Evolutionary conservation across 2,113 vertebrate species (phyloP).

Genomic region (Laterallus jamaicensis): DNA sequence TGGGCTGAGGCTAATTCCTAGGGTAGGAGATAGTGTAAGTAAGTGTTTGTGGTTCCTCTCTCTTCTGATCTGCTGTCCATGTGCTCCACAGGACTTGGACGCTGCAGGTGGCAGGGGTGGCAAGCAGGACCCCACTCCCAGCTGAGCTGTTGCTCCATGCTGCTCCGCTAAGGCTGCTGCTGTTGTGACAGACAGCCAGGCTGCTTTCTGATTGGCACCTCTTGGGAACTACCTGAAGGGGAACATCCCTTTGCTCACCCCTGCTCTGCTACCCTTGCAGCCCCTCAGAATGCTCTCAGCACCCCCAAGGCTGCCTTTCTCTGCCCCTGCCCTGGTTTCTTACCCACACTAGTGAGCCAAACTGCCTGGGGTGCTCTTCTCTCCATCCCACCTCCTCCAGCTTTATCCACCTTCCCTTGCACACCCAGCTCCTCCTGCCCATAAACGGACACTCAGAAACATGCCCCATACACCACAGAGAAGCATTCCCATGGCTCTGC

Average conservation of each 20-base stretch:
- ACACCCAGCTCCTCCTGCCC: not conserved
- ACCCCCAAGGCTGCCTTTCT: fast-evolving
- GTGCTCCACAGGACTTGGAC: not conserved
- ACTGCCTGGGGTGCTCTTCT: fast-evolving
- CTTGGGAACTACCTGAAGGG: not conserved
- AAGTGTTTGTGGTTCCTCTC: not conserved
- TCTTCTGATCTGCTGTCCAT: not conserved
- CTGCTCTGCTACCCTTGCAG: not conserved
- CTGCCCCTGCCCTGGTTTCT: not conserved
- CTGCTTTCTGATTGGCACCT: not conserved
- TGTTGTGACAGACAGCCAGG: not conserved
- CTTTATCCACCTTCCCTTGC: fast-evolving
- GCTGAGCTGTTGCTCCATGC: not conserved
- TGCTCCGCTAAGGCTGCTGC: not conserved
- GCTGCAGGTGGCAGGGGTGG: not conserved
- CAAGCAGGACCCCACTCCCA: not conserved
- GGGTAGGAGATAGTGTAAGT: not conserved
- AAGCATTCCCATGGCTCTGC: fast-evolving
- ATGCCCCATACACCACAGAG: fast-evolving
- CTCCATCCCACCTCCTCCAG: not conserved
- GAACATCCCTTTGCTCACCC: not conserved
- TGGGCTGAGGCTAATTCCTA: not conserved
- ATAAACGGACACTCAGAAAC: fast-evolving
- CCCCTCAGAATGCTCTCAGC: not conserved
- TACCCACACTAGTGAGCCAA: not conserved